Conservation (phyloP, 2,113 vertebrate genomes). For the Nematolebias whitei region DNA sequence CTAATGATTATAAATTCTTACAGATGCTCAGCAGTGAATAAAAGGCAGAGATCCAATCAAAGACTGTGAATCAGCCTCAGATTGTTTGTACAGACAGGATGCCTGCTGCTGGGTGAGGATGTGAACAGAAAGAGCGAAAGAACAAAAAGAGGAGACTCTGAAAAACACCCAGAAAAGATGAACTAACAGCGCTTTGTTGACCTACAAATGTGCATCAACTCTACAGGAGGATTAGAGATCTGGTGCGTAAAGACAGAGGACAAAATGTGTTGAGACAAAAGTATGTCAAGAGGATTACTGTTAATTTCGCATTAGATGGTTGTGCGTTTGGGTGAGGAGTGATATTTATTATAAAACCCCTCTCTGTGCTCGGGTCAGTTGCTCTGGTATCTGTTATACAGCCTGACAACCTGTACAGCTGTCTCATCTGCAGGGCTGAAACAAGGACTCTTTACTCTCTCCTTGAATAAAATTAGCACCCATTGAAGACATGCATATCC, state of each 20-base stretch:
- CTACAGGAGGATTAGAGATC: slow-evolving; percentile 45
- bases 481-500: too few species aligned
- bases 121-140: background rate
- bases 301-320: slow-evolving; percentile 57
- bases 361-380: slow-evolving; percentile 5
- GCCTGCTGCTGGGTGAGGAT: slow-evolving; percentile 14
- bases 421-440: slow-evolving; percentile 9
- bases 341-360: slow-evolving; percentile 43
- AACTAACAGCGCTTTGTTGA: slow-evolving; percentile 49
- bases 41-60: background rate
- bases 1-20: background rate
- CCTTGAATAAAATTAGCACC: too few species aligned
- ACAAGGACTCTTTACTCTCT: slow-evolving; percentile 47
- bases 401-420: slow-evolving; percentile 27
- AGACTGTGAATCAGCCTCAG: slow-evolving; percentile 6
- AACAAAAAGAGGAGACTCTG: background rate
- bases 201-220: slow-evolving; percentile 29
- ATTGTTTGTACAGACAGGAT: slow-evolving; percentile 1
- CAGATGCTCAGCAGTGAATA: background rate
- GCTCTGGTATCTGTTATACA: slow-evolving; percentile 11
- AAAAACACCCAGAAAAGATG: background rate
- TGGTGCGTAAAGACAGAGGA: slow-evolving; percentile 18
- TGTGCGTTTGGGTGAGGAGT: slow-evolving; percentile 44
- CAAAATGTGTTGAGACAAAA: slow-evolving; percentile 41
- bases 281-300: slow-evolving; percentile 52